Base-by-base conservation (phyloP, 2,797 vertebrate genomes). In the Tangara arthus region DNA sequence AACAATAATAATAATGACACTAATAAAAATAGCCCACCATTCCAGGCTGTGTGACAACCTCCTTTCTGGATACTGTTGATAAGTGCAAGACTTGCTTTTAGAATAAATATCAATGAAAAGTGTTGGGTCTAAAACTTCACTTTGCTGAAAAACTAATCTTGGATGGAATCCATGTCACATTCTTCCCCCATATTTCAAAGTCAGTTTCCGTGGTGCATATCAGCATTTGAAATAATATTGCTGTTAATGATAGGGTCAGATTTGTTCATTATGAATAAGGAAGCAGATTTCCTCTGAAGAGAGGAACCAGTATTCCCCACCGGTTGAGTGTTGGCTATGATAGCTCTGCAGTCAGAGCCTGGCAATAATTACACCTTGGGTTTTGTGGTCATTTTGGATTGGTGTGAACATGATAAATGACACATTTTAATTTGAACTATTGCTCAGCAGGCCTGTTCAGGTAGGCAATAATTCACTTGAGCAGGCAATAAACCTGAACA, bases 371-470 rank as follows among this genome's bases (percentile, higher is more conserved):
- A 97, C 87, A 96, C 78, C 86, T 92, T 83, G 89, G 96, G 69
- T 66, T 96, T 86, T 91, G 96, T 37, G 57, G 50, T 97, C 97
- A 96, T 94, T 96, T 96, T 93, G 91, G 91, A 95, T 84, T 75
- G 93, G 95, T 92, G 93, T 95, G 93, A 97, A 96, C 47, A 89
- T 97, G 97, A 98, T 97, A 97, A 97, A 97, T 96, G 97, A 96
- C 95, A 95, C 92, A 26, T 97, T 97, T 97, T 97, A 97, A 98
- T 98, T 97, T 98, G 97, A 97, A 97, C 97, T 97, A 98, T 97
- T 97, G 98, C 97, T 97, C 97, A 96, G 96, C 72, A 92, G 78
- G 94, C 96, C 97, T 90, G 73, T 96, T 97, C 96, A 95, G 95
- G 94, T 94, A 90, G 94, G 96, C 92, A 97, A 93, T 98, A 98